A percentile compares a stretch with the other conserved stretches of the same genome.
phyloP scores from a whole-genome alignment of 2,113 vertebrate genomes.

The Suricata suricatta region DNA sequence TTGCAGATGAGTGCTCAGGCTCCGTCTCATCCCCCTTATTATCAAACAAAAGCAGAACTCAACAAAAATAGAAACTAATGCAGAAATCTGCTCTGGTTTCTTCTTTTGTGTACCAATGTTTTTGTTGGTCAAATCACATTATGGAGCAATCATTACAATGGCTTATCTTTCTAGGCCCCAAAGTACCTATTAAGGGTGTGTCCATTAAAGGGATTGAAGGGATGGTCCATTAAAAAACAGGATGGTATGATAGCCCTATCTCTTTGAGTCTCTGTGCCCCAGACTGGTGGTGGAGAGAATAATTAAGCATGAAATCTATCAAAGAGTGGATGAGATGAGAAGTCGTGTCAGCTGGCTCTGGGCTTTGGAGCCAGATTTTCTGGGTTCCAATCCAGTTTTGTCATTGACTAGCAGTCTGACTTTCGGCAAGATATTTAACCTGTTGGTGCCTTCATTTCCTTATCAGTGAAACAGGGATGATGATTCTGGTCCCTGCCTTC shows the following conservation, averaged over 20 bases:
- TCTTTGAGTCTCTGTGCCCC: neutral
- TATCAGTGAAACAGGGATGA: neutral
- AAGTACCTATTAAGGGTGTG: neutral
- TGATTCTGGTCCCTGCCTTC: neutral
- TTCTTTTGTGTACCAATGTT: conserved; percentile 71
- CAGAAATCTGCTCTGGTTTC: conserved; percentile 66
- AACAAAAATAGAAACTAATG: conserved; percentile 81
- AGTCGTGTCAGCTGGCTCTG: neutral
- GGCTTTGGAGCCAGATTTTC: neutral
- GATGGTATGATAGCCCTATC: neutral
- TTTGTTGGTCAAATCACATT: conserved; percentile 66
- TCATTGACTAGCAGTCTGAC: neutral
- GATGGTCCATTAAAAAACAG: neutral
- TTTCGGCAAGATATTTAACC: neutral
- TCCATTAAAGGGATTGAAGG: too few species aligned
- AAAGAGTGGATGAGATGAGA: neutral
- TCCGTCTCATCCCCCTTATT: conserved; percentile 78
- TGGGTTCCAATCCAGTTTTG: conserved; percentile 22
- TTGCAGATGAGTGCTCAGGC: conserved; percentile 63
- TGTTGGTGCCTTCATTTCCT: neutral
- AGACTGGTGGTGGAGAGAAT: neutral
- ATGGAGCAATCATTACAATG: neutral
- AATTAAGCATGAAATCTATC: conserved; percentile 24
- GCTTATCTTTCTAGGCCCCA: conserved; percentile 63
- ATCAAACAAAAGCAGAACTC: conserved; percentile 80